These are phyloP conservation scores for Saxidomus purpurata DNA, from an alignment of 1,140 invertebrate species.

Conservation along the genomic window DNA sequence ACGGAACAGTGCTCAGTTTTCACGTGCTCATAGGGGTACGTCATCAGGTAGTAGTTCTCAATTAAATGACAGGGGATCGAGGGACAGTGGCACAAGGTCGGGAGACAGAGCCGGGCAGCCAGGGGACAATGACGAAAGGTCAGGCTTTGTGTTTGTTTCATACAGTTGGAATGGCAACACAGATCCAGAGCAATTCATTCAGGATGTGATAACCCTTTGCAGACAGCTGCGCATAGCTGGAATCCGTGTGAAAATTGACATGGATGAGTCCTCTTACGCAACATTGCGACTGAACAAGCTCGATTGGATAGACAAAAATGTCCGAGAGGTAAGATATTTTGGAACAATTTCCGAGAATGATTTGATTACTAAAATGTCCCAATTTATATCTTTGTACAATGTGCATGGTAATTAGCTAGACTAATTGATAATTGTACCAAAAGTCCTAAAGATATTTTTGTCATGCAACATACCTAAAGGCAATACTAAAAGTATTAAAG, in stretches of 20 bases:
- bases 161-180: constrained; percentile 33
- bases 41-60: neutral
- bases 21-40: too few relatives aligned
- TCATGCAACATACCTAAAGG: too few relatives aligned
- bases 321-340: constrained; percentile 17
- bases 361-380: neutral
- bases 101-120: neutral
- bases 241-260: constrained; percentile 23
- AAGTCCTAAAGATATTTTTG: too few relatives aligned
- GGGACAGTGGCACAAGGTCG: neutral
- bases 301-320: constrained; percentile 37
- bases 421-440: too few relatives aligned
- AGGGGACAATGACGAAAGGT: neutral
- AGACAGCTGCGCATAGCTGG: neutral
- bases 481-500: too few relatives aligned
- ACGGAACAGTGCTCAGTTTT: neutral
- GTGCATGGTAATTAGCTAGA: too few relatives aligned
- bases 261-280: constrained; percentile 20
- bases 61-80: neutral
- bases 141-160: constrained; percentile 7
- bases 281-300: constrained; percentile 16
- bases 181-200: neutral
- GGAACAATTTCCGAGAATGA: neutral
- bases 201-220: neutral
- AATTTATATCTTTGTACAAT: too few relatives aligned